Evolutionary conservation across 2,888 invertebrate species (phyloP).

Genomic region (Phymatocera aterrima): DNA sequence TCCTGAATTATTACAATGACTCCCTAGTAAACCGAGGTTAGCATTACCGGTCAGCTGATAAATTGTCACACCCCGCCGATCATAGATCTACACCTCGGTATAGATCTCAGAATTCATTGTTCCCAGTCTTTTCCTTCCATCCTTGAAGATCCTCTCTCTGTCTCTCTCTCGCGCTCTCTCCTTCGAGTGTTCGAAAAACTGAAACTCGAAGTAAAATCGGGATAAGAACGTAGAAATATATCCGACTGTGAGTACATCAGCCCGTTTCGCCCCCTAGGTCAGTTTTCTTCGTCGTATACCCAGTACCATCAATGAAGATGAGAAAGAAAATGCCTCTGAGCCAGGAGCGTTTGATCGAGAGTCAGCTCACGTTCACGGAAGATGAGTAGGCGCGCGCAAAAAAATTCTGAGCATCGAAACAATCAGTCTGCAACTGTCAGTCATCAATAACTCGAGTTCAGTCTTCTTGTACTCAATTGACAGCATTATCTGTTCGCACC

Average conservation of each 20-base stretch:
- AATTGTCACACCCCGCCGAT: conserved; percentile 33
- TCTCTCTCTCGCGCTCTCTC: not conserved
- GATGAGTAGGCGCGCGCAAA: not conserved
- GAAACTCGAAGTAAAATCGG: not conserved
- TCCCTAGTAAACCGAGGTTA: conserved; percentile 31
- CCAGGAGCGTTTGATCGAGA: conserved; percentile 18
- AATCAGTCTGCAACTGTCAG: conserved; percentile 16
- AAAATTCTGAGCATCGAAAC: conserved; percentile 14
- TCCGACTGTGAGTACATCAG: not conserved
- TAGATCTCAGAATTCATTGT: conserved; percentile 22
- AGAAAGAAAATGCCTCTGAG: not conserved
- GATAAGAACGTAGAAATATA: not conserved
- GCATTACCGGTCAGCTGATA: conserved; percentile 41
- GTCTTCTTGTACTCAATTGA: conserved; percentile 28
- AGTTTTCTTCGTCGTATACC: not conserved
- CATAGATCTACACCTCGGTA: not conserved
- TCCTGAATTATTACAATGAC: conserved; percentile 42
- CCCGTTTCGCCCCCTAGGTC: not conserved
- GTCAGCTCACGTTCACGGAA: conserved; percentile 4
- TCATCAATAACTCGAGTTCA: conserved; percentile 34
- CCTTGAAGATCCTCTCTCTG: not conserved
- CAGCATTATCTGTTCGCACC: conserved; percentile 33
- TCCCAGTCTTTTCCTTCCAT: not conserved
- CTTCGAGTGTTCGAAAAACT: not conserved
- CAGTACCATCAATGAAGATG: conserved; percentile 18